These are phyloP conservation scores for Ypsolopha sequella DNA, from an alignment of 2,888 invertebrate genomes.

Conservation along the genomic window DNA sequence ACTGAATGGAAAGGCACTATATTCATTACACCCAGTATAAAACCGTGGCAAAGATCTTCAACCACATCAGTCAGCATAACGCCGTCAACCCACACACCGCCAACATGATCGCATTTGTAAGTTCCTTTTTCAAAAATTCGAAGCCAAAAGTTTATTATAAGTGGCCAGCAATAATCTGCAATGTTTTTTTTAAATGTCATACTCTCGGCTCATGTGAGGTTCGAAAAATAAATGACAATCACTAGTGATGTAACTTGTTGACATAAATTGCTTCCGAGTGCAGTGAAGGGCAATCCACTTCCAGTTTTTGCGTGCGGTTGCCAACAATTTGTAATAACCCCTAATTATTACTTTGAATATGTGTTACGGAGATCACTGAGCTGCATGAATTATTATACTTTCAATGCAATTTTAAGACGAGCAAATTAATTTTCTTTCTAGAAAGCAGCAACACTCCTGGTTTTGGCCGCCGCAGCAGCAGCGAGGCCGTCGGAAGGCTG, in stretches of 20 bases:
- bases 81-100: conserved; percentile 42
- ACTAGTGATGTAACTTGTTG: not conserved
- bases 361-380: too few species aligned
- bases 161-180: too few species aligned
- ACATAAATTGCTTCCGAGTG: conserved; percentile 7
- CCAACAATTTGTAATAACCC: too few species aligned
- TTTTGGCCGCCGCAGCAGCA: conserved; percentile 36
- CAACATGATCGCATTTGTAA: conserved; percentile 68
- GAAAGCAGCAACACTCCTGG: conserved; percentile 54
- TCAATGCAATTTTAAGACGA: too few species aligned
- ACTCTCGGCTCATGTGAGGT: too few species aligned
- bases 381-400: too few species aligned
- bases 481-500: conserved; percentile 50
- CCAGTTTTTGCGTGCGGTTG: too few species aligned
- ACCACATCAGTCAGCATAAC: conserved; percentile 54
- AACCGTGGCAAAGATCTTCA: conserved; percentile 40
- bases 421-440: conserved; percentile 19
- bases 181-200: not conserved
- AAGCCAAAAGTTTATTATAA: too few species aligned
- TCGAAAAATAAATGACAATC: too few species aligned
- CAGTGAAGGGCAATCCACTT: conserved; percentile 14
- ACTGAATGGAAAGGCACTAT: conserved; percentile 59
- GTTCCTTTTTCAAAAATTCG: conserved; percentile 17
- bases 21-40: conserved; percentile 65
- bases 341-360: too few species aligned